Evolutionary conservation across 2,888 invertebrate species (phyloP).

Genomic region (Lithophane leautieri): DNA sequence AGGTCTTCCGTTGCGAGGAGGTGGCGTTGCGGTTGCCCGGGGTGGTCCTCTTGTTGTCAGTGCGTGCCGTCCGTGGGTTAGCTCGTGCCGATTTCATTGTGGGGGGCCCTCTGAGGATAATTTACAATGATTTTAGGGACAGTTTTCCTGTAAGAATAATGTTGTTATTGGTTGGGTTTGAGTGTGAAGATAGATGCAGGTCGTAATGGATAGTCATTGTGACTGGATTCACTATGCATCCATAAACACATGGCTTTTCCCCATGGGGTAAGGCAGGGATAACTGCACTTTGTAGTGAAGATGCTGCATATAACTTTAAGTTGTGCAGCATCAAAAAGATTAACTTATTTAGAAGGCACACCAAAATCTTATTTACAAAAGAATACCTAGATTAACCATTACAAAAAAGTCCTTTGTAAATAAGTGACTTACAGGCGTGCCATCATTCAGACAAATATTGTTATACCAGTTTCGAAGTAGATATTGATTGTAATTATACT

Average conservation of each 20-base stretch:
- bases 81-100: conserved; percentile 84
- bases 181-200: conserved; percentile 19
- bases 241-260: background rate
- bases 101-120: conserved; percentile 80
- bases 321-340: background rate
- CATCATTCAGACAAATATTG: background rate
- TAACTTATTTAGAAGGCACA: background rate
- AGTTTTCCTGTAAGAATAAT: conserved; percentile 25
- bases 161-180: conserved; percentile 30
- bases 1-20: conserved; percentile 83
- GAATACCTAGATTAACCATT: background rate
- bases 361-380: background rate
- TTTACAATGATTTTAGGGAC: background rate
- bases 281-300: background rate
- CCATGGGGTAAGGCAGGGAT: background rate
- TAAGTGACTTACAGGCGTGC: background rate
- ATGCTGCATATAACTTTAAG: background rate
- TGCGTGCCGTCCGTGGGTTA: conserved; percentile 74
- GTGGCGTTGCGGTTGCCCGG: conserved; percentile 78
- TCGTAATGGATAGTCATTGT: background rate
- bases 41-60: conserved; percentile 79
- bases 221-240: background rate
- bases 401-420: background rate
- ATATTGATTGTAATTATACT: too few species aligned
- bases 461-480: too few species aligned